Conservation (phyloP, 2,797 vertebrate species). For the Channa striata region DNA sequence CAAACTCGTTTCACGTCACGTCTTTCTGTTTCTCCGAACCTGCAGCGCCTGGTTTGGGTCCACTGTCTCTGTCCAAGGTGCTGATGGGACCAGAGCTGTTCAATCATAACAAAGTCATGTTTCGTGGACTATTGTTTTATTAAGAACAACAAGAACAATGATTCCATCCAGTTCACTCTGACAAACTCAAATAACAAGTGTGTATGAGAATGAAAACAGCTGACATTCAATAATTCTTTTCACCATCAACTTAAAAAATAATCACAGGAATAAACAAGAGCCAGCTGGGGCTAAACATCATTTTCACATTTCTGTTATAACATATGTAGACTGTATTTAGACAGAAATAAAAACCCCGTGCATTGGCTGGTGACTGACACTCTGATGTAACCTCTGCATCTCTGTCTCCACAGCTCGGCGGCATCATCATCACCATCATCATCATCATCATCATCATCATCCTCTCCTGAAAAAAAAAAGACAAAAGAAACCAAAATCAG, state of each 20-base stretch:
- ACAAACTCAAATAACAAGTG: neutral
- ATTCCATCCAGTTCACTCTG: neutral
- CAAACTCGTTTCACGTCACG: too few species aligned
- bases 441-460: constrained; percentile 10
- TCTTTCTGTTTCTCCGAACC: neutral
- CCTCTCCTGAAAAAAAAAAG: constrained; percentile 29
- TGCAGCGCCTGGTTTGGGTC: neutral
- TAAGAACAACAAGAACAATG: constrained; percentile 7
- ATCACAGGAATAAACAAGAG: too few species aligned
- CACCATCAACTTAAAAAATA: too few species aligned
- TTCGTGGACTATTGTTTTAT: constrained; percentile 33
- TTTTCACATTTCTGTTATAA: too few species aligned
- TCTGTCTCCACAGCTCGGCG: constrained; percentile 3
- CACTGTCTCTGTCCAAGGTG: constrained; percentile 59
- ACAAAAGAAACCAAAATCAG: neutral
- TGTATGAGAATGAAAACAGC: neutral
- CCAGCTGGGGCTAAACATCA: too few species aligned
- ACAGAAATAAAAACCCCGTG: neutral
- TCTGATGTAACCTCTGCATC: neutral
- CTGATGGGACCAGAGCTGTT: constrained; percentile 29
- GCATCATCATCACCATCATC: constrained; percentile 8
- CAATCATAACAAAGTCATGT: constrained; percentile 10
- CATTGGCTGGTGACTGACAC: neutral
- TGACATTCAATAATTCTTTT: neutral
- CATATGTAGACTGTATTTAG: too few species aligned